Base-by-base conservation (phyloP, 2,888 invertebrate genomes). In the Plemyria rubiginata region DNA sequence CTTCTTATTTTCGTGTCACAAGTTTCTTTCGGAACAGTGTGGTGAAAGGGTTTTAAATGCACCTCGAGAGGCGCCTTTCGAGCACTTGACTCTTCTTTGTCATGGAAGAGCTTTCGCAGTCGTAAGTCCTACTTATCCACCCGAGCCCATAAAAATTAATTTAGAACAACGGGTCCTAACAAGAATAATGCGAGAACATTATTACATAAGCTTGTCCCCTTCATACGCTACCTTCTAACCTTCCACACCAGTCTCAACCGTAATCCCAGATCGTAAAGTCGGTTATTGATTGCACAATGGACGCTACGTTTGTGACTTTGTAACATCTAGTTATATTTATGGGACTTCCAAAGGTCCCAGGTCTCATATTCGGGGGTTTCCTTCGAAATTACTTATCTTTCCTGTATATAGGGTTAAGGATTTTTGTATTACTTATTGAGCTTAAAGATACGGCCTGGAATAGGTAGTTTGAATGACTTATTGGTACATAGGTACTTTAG, bases 371-470 rank as follows among this genome's bases (percentile, higher is more conserved):
- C 73, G 73, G 79, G 77, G 79, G 81, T 76, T 79, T 76, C 67
- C 76, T 68, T 74, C 73, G 75, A 82, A 83, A 84, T 84, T 81
- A 82, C 82, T 72, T 78, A 81, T 76, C 81, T 75, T 74, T 79
- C 81, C 79, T 78, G 76, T 70, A 72, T 75, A 65, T 67, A 67
- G 66, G 67, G 68, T 60, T 67, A 67, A 70, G 71, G 73, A 71
- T 70, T 68, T 67, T 32, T 53, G 48, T 22, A 22, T 70, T 64
- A 66, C 68, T 70, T 68, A 68, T 64, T 58, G 62, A 38, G 51
- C 54, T 22, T 32, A 22, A 22, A 22, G 22, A 22, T 22, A 22
- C 22, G 22, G 22, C 22, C 22, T 2, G 22, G 3, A 22, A 22
- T 22, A 3, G 22, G 22, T 22, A 22, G 22, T 22, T 22, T 22